Evolutionary conservation across 2,797 vertebrate genomes (phyloP).

Genomic region (Cirrhinus molitorella): DNA sequence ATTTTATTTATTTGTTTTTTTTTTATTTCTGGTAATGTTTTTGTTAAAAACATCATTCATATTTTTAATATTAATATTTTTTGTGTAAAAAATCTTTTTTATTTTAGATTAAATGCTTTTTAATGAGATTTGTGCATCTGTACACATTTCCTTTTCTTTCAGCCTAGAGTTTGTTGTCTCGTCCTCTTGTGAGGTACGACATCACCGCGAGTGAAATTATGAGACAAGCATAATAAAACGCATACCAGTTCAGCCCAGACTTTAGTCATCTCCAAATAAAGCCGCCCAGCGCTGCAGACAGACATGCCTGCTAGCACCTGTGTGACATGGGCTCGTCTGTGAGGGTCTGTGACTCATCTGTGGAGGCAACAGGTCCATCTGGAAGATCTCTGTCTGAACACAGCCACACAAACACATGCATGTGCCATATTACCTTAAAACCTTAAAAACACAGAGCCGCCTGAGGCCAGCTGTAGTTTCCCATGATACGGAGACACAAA

Average conservation of each 20-base stretch:
- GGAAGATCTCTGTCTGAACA: conserved; percentile 65
- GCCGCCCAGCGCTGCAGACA: conserved; percentile 55
- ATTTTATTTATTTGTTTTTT: no score
- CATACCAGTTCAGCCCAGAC: conserved; percentile 58
- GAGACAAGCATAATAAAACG: conserved; percentile 62
- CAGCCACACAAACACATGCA: conserved; percentile 2
- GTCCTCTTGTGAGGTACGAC: background rate
- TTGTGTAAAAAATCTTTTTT: no score
- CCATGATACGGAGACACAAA: conserved; percentile 55
- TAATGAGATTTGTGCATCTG: background rate
- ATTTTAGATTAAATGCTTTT: background rate
- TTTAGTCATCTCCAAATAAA: conserved; percentile 58
- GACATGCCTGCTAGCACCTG: conserved; percentile 74
- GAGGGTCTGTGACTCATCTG: conserved; percentile 73
- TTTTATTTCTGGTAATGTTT: no score
- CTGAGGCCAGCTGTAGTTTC: conserved; percentile 55
- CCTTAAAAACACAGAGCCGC: conserved; percentile 48
- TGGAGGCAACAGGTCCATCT: conserved; percentile 70
- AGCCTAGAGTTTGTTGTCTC: background rate
- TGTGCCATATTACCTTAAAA: conserved; percentile 38
- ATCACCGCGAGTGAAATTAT: conserved; percentile 53
- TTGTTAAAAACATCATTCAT: no score
- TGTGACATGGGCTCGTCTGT: conserved; percentile 68
- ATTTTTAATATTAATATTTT: no score
- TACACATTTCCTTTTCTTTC: background rate